Base-by-base conservation (phyloP, 2,113 vertebrate species). In the Anseranas semipalmata region DNA sequence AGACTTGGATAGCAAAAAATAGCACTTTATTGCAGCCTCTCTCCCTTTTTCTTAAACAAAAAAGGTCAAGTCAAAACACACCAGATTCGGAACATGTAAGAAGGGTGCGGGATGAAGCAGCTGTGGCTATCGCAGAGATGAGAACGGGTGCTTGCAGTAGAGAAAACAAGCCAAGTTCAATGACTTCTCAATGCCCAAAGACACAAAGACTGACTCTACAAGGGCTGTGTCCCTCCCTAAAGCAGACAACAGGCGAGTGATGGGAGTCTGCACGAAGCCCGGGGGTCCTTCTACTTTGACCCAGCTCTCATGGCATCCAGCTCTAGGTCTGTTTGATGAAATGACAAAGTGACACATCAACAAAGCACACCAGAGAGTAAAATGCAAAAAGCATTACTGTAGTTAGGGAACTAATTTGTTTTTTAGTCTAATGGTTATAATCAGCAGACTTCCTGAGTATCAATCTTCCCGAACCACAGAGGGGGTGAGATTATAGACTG, bases 351-450 rank as follows among this genome's bases (percentile, higher is more conserved):
- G 68, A 71, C n/a, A 50, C 65, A 86, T 33, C 60, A 73, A 95
- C 9, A 93, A 62, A 59, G 66, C 63, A 73, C 52, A 91, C 62
- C 60, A 78, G 56, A 28, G 48, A 70, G 33, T 39, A 83, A 91
- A 62, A 82, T 21, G 66, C 78, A 91, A 86, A 85, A 97, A 87
- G 65, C 59, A 79, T 71, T 71, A n/a, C 67, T 70, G 35, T 30
- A 86, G 90, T 93, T 90, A 88, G 73, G 77, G 83, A 97, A 97
- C 65, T 95, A 92, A 97, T 97, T 97, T 95, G 90, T 76, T 96
- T 97, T 97, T 94, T 70, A 97, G 93, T 93, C 77, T 91, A 95
- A 98, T 96, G 71, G 97, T 96, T 97, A 88, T 95, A 94, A 96
- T 94, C 93, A 97, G 93, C 95, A 95, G 93, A 96, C 60, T 94